Base-by-base conservation (phyloP, 2,113 vertebrate species). In the Furnarius figulus region DNA sequence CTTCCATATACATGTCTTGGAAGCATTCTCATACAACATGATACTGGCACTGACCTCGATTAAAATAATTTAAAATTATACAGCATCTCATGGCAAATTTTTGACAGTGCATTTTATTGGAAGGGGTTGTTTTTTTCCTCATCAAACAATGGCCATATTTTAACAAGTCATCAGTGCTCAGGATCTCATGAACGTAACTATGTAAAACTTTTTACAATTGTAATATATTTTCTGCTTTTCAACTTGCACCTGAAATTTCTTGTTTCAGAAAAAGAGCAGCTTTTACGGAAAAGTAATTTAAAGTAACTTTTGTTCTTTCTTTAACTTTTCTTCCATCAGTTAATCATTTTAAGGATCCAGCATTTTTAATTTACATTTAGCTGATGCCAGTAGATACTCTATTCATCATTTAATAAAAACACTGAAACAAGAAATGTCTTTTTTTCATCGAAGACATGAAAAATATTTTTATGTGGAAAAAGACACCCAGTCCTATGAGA, bases 241-340 rank as follows among this genome's bases (percentile, higher is more conserved):
- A 94, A 98, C 97, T 98, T 98, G 97, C 97, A 98, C 97, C 97
- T 97, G 97, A 97, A 98, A 96, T 98, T 98, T 98, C 97, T 98
- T 97, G 98, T 99, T 98, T 98, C 98, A 98, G 98, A 98, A 98
- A 97, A 97, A 95, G 97, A 96, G 94, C 93, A 93, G 96, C 97
- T 98, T 98, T 98, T 97, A 97, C 97, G 95, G 94, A 98, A 98
- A 97, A 95, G 80, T 97, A 85, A 97, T 95, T 97, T 97, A 96
- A 97, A 90, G 87, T 90, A 95, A 92, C 33, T 95, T 95, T 79
- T 58, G 49, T 95, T 94, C 47, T 62, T 83, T 58, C 61, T 90
- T 93, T 65, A 53, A 55, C 17, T 95, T 75, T 97, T 93, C 87
- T 93, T 93, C 91, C 87, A 65, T 76, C 71, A 35, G 86, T 94